Evolutionary conservation across 2,888 invertebrate species (phyloP).

Genomic region (Limenitis camilla): DNA sequence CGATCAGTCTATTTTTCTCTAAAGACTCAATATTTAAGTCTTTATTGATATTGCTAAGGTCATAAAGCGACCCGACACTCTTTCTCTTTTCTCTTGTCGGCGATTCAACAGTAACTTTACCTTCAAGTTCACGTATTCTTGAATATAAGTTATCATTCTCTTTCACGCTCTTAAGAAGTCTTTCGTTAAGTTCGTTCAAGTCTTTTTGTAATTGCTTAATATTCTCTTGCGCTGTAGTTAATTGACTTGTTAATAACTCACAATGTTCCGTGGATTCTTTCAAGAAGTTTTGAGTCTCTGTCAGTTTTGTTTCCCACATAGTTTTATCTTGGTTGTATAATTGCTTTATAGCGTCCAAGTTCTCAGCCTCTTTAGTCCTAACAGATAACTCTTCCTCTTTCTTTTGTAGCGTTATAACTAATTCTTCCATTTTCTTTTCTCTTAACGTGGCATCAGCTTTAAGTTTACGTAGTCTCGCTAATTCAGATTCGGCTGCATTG

Average conservation of each 20-base stretch:
- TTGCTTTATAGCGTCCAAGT: slow-evolving; percentile 75
- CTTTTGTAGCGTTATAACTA: slow-evolving; percentile 82
- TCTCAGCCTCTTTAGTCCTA: slow-evolving; percentile 81
- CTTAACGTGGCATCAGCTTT: slow-evolving; percentile 81
- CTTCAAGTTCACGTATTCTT: slow-evolving; percentile 82
- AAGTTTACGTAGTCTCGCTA: slow-evolving; percentile 80
- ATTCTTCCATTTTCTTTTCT: slow-evolving; percentile 85
- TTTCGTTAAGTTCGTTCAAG: slow-evolving; percentile 78
- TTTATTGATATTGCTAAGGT: slow-evolving; percentile 85
- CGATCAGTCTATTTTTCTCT: slow-evolving; percentile 84
- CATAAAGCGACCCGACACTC: slow-evolving; percentile 85
- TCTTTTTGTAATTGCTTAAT: slow-evolving; percentile 81
- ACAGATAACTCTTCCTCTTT: slow-evolving; percentile 84
- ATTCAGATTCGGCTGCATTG: slow-evolving; percentile 80
- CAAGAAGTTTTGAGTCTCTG: slow-evolving; percentile 79
- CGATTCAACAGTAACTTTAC: slow-evolving; percentile 65
- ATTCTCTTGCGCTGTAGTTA: slow-evolving; percentile 77
- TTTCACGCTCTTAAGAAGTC: slow-evolving; percentile 80
- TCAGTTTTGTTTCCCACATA: slow-evolving; percentile 78
- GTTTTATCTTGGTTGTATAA: slow-evolving; percentile 78
- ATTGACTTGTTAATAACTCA: slow-evolving; percentile 77
- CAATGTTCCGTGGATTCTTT: slow-evolving; percentile 80
- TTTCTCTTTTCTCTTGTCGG: slow-evolving; percentile 75
- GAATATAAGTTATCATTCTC: slow-evolving; percentile 84
- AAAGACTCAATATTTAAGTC: slow-evolving; percentile 83